Evolutionary conservation across 2,113 vertebrate species (phyloP).

Genomic region (Xerus inauris): DNA sequence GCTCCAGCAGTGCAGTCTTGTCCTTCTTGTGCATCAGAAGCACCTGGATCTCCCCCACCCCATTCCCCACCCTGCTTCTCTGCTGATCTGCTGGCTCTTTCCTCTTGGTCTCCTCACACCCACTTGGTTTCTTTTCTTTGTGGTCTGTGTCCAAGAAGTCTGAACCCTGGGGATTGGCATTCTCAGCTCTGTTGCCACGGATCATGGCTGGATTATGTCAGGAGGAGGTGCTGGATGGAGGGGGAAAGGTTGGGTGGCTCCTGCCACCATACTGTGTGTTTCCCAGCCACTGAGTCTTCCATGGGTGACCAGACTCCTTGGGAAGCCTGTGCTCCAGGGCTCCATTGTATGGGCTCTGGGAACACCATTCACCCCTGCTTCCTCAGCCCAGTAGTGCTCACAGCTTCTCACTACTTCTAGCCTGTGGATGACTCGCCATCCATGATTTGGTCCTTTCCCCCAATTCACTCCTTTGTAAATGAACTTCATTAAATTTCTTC

Average conservation of each 20-base stretch:
- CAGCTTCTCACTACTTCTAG: not conserved
- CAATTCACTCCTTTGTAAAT: not conserved
- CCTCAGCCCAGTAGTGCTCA: accelerated
- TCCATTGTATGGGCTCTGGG: not conserved
- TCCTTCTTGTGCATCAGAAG: not conserved
- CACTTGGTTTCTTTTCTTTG: not conserved
- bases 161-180: accelerated
- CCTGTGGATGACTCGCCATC: accelerated
- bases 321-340: too few species aligned
- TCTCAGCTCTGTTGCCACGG: too few species aligned
- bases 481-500: not conserved
- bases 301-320: accelerated
- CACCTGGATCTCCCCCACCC: too few species aligned
- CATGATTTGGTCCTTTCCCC: too few species aligned
- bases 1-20: accelerated
- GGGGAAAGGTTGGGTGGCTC: too few species aligned
- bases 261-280: accelerated
- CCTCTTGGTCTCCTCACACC: not conserved
- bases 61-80: not conserved
- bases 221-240: accelerated
- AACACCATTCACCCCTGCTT: not conserved
- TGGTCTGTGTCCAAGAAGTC: not conserved
- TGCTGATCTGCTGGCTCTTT: not conserved
- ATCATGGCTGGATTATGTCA: not conserved
- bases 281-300: not conserved